phyloP scores from a whole-genome alignment of 2,888 invertebrate genomes.

The Hemistola chrysoprasaria region DNA sequence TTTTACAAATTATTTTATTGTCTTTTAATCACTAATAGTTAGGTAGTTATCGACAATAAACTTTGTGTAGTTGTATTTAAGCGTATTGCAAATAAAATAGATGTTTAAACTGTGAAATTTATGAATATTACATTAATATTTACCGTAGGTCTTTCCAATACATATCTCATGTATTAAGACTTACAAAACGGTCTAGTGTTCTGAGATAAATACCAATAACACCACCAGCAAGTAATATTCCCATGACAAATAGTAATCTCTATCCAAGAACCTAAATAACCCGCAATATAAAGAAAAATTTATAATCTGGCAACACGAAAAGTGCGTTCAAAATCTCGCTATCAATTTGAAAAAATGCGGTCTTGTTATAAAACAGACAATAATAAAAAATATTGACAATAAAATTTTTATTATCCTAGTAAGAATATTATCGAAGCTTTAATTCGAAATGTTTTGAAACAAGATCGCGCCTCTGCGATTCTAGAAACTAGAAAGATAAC shows the following conservation, averaged over 20 bases:
- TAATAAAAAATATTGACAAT: slow-evolving; percentile 6
- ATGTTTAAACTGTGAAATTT: slow-evolving; percentile 51
- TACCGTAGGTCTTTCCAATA: slow-evolving; percentile 48
- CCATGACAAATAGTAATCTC: no score
- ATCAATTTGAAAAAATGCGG: slow-evolving; percentile 1
- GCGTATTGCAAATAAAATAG: slow-evolving; percentile 62
- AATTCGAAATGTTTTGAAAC: background rate
- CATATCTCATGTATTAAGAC: slow-evolving; percentile 54
- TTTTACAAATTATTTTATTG: slow-evolving; percentile 74
- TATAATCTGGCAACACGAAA: slow-evolving; percentile 11
- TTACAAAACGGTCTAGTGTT: no score
- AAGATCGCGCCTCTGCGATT: background rate
- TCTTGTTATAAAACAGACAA: slow-evolving; percentile 3
- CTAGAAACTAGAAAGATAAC: no score
- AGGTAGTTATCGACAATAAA: slow-evolving; percentile 57
- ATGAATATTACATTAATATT: slow-evolving; percentile 40
- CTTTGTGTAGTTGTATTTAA: slow-evolving; percentile 57
- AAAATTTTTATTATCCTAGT: slow-evolving; percentile 4
- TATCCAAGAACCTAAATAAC: slow-evolving; percentile 2
- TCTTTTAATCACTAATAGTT: slow-evolving; percentile 60
- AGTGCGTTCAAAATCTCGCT: slow-evolving; percentile 1
- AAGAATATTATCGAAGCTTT: slow-evolving; percentile 4
- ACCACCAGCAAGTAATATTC: no score
- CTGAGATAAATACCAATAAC: no score
- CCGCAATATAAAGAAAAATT: slow-evolving; percentile 12